A percentile compares a stretch with the other conserved stretches of the same genome.
phyloP scores from a whole-genome alignment of 1,140 invertebrate species.

The Cephus cinctus region DNA sequence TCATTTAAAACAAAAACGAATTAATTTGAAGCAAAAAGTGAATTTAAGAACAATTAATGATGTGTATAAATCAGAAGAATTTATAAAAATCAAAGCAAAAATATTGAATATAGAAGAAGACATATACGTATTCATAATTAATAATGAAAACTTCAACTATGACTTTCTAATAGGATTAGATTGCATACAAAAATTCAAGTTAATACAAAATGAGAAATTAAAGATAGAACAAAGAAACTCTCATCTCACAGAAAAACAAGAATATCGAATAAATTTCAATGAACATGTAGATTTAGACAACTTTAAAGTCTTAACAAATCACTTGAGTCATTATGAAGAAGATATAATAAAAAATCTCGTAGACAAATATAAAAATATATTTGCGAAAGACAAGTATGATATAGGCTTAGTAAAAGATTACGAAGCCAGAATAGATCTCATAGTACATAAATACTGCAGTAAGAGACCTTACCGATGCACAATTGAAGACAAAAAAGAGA shows the following conservation, averaged over 20 bases:
- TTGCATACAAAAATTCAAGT: background rate
- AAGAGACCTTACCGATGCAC: slow-evolving; percentile 19
- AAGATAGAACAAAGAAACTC: background rate
- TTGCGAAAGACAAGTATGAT: slow-evolving; percentile 18
- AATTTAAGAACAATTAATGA: slow-evolving; percentile 3
- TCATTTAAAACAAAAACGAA: slow-evolving; percentile 11
- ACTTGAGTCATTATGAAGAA: background rate
- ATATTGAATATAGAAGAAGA: slow-evolving; percentile 3
- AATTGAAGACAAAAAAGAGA: slow-evolving; percentile 17
- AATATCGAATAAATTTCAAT: background rate
- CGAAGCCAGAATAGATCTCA: slow-evolving; percentile 12
- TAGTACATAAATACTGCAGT: slow-evolving; percentile 13
- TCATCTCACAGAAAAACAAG: background rate
- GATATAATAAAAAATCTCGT: slow-evolving; percentile 4
- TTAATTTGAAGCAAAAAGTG: background rate
- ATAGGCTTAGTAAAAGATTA: slow-evolving; percentile 11
- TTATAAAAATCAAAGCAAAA: background rate
- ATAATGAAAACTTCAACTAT: background rate
- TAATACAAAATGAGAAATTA: background rate
- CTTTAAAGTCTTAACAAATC: background rate
- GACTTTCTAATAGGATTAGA: background rate
- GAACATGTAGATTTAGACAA: background rate
- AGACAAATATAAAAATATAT: slow-evolving; percentile 2
- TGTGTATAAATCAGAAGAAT: background rate
- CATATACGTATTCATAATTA: background rate